Evolutionary conservation across 2,797 vertebrate genomes (phyloP).

Genomic region (Dallia pectoralis): DNA sequence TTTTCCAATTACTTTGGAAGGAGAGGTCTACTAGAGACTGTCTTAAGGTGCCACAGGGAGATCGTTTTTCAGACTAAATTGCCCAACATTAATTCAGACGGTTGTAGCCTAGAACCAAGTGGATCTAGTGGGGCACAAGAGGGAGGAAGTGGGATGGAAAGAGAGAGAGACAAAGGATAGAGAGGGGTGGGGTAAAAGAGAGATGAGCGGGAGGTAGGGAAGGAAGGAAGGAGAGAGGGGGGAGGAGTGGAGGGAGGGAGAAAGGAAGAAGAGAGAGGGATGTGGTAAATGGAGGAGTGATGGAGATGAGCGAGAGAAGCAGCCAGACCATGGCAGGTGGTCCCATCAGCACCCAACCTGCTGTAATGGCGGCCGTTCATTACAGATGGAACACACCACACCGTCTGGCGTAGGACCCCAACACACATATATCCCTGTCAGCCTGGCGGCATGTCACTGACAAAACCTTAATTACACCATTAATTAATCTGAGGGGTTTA

Average conservation of each 20-base stretch:
- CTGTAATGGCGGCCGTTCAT: slow-evolving; percentile 96
- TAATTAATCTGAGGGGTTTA: slow-evolving; percentile 99
- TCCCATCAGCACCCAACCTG: slow-evolving; percentile 84
- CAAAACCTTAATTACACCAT: slow-evolving; percentile 99
- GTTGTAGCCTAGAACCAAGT: slow-evolving; percentile 45
- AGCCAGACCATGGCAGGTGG: slow-evolving; percentile 86
- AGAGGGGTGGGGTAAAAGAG: slow-evolving; percentile 13
- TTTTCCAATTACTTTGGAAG: background rate
- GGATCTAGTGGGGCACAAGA: slow-evolving; percentile 32
- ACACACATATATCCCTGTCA: slow-evolving; percentile 95
- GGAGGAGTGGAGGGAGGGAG: slow-evolving; percentile 8
- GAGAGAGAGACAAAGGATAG: too few relatives aligned
- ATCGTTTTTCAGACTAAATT: slow-evolving; percentile 72
- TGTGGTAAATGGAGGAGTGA: background rate
- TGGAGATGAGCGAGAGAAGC: slow-evolving; percentile 42
- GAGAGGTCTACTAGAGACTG: background rate
- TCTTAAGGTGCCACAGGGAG: slow-evolving; percentile 41
- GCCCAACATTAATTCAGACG: slow-evolving; percentile 71
- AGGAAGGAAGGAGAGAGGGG: slow-evolving; percentile 48
- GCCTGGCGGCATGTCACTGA: slow-evolving; percentile 92
- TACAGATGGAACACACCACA: slow-evolving; percentile 66
- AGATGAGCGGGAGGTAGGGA: background rate
- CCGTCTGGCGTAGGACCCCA: slow-evolving; percentile 80
- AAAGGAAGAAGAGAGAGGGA: background rate
- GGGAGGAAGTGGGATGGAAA: slow-evolving; percentile 26